Evolutionary conservation across 2,113 vertebrate species (phyloP), one percentile per base, ranked within the genome.

Genomic region (Blennius ocellaris): DNA sequence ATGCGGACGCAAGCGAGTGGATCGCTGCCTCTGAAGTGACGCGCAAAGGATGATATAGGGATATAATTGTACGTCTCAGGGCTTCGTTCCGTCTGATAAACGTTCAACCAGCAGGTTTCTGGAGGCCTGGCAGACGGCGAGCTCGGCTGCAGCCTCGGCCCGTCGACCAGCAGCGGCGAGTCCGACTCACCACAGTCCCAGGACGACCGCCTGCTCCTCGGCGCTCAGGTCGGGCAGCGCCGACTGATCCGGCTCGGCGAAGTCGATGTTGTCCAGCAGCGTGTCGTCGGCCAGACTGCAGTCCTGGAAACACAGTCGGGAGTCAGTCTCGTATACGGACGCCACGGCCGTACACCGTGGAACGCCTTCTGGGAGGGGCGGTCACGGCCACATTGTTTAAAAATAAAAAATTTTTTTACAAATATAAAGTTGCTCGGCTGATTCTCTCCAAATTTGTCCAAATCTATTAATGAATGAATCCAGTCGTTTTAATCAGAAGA

Each of bases 171-270:
- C 14, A 40, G 9, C 10, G 5, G 21, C 48, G 49, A 11, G 57
- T 11, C 7, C 5, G 36, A 85, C 89, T 91, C 87, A 99, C 98
- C 97, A 99, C 80, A 97, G 53, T 43, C 94, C 97, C 80, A 99
- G 95, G 69, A 99, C 93, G 72, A 99, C 92, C 11, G 96, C 97
- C 85, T 98, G 97, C 81, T 99, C 97, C 81, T 98, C 98, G 0
- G 95, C 97, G 11, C 92, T 95, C 0, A 99, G 89, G 57, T 97
- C 94, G 11, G 96, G 97, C n/a, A 96, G 71, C 73, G 92, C 89
- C 73, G 95, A 92, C 69, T 94, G 92, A 57, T 94, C 92, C 11
- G 96, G 94, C 14, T 97, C 95, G 5, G 90, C 96, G 51, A 99
- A 86, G 76, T 87, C 95, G 73, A 99, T 93, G 71, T 94, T 91